These are phyloP conservation scores for Dipodomys spectabilis DNA, from an alignment of 2,113 vertebrate species.

Conservation along the genomic window DNA sequence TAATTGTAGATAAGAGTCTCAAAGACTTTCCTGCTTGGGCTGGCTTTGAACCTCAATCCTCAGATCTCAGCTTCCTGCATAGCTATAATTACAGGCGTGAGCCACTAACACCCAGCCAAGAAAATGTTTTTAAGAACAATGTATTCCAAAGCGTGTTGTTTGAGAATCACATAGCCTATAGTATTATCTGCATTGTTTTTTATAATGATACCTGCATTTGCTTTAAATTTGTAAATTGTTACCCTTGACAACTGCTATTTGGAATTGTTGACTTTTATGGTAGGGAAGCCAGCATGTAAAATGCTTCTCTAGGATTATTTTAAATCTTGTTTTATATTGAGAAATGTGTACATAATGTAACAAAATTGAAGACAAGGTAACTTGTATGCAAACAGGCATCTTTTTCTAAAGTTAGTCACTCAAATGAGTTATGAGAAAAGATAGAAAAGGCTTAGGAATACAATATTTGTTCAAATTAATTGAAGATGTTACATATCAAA, in stretches of 20 bases:
- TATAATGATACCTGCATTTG: neutral
- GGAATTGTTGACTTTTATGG: neutral
- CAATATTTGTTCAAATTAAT: constrained; percentile 37
- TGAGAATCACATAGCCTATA: neutral
- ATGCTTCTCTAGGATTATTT: constrained; percentile 20
- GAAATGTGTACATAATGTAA: neutral
- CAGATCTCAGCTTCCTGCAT: too few species aligned
- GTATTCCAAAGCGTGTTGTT: neutral
- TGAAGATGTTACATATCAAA: constrained; percentile 3
- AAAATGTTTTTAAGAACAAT: neutral
- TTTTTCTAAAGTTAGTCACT: constrained; percentile 56
- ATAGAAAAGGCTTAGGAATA: constrained; percentile 53
- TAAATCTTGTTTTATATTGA: constrained; percentile 52
- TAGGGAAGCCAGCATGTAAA: neutral
- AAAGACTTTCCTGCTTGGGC: too few species aligned
- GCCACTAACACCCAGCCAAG: neutral
- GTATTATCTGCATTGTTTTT: constrained; percentile 12
- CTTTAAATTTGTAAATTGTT: constrained; percentile 31
- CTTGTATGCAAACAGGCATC: neutral
- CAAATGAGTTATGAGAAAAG: constrained; percentile 54
- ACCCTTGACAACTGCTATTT: constrained; percentile 33
- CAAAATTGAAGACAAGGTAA: constrained; percentile 45
- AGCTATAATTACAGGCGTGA: too few species aligned
- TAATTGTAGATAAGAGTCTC: too few species aligned
- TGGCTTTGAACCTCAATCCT: too few species aligned